Evolutionary conservation across 2,113 vertebrate species (phyloP), one percentile per base, ranked within the genome.

Genomic region (Nycticorax nycticorax): DNA sequence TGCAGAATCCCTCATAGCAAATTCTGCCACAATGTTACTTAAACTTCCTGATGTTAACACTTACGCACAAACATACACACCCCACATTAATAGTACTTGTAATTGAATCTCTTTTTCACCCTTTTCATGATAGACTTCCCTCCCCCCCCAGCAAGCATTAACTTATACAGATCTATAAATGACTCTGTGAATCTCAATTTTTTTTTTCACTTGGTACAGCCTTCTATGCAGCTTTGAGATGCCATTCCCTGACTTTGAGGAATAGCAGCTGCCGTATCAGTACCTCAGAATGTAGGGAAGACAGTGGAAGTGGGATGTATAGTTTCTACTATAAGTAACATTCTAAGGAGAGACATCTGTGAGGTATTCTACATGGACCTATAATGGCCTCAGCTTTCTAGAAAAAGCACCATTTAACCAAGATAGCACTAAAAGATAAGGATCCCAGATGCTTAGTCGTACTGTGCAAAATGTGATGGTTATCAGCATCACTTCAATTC

Each of bases 61-160:
- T 64, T 52, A 5, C 6, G 16, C 80, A 10, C 55, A 60, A 86
- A 47, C 20, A 52, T 55, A 52, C 9, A 26, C 30, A 76, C 6
- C 26, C 22, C 17, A 12, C 15, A 50, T 37, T 89, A 45, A 15
- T 9, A 81, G 16, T 19, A 32, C 33, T 50, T 2, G 2, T 33
- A 86, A 77, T 27, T 43, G 12, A 39, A 39, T 59, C 32, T 69
- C 23, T 79, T 60, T 52, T 43, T 85, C 32, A 52, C 3, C 5
- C 7, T 88, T 83, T 72, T 76, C 50, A 45, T 1, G 2, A 11
- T 48, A 39, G 7, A 18, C 4, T 45, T 59, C 33, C 55, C 5
- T 6, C 3, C 1, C 8, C 8, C 4, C 2, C 33, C n/a, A 90
- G 32, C 0, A 0, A 86, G 16, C 14, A 88, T 91, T 39, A 83